A percentile compares a stretch with the other conserved stretches of the same genome.
Conservation (phyloP, 1,140 invertebrate genomes). For the Meteorus sp. region DNA sequence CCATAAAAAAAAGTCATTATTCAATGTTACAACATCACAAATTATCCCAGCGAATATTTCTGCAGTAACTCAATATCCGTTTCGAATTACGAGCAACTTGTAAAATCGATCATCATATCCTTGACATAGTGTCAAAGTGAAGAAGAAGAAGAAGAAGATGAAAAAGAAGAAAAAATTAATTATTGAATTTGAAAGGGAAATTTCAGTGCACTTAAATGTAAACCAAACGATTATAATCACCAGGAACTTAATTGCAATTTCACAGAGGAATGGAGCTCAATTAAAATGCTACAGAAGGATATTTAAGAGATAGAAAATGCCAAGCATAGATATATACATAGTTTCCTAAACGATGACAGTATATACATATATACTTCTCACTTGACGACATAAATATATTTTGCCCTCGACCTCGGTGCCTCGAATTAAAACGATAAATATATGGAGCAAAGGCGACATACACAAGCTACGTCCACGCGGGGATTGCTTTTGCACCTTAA, state of each 20-base stretch:
- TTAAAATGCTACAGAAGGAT: slow-evolving; percentile 14
- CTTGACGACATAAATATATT: slow-evolving; percentile 45
- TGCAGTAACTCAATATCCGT: too few species aligned
- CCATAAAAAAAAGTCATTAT: too few species aligned
- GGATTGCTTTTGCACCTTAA: background rate
- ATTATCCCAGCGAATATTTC: too few species aligned
- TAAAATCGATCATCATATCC: background rate
- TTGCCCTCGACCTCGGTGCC: slow-evolving; percentile 37
- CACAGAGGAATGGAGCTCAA: slow-evolving; percentile 26
- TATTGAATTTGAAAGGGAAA: background rate
- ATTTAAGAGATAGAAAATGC: slow-evolving; percentile 6
- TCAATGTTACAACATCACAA: too few species aligned
- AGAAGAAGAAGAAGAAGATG: too few species aligned
- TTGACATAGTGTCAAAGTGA: background rate
- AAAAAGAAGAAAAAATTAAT: background rate
- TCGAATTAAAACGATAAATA: slow-evolving; percentile 50
- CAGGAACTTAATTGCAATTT: slow-evolving; percentile 39
- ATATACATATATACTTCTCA: slow-evolving; percentile 36
- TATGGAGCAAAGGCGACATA: slow-evolving; percentile 16
- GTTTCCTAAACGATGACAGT: background rate
- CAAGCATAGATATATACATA: background rate
- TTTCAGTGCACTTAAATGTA: slow-evolving; percentile 22
- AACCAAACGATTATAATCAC: slow-evolving; percentile 24
- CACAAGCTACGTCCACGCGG: background rate
- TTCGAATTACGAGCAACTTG: too few species aligned